Percentiles rank a stretch among this genome's conserved stretches.
phyloP scores from a whole-genome alignment of 2,113 vertebrate genomes.

The Todiramphus chloris region DNA sequence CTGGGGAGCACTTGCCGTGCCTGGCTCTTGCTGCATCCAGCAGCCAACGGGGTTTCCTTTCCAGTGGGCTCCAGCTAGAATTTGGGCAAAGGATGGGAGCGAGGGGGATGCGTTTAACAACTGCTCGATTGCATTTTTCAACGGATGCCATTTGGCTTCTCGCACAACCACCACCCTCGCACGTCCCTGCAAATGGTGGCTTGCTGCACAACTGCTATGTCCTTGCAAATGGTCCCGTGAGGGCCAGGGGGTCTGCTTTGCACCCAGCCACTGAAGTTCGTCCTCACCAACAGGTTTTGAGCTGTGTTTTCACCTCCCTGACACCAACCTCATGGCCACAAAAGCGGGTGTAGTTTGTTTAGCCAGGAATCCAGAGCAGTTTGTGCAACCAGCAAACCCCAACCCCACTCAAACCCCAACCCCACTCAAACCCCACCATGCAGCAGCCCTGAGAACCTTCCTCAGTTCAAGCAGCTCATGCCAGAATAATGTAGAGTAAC shows the following conservation, averaged over 20 bases:
- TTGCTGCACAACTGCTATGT: rapidly evolving
- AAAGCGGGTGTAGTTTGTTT: rapidly evolving
- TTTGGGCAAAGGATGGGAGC: neutral
- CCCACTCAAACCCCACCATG: neutral
- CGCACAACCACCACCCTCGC: neutral
- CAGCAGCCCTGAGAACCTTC: rapidly evolving
- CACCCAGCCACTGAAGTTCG: rapidly evolving
- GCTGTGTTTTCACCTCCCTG: neutral
- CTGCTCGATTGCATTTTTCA: neutral
- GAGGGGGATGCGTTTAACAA: neutral
- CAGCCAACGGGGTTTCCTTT: neutral
- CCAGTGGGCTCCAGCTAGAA: neutral
- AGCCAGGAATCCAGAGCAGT: neutral
- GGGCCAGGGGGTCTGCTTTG: neutral
- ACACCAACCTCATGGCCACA: neutral
- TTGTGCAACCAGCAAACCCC: neutral
- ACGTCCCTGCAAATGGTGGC: rapidly evolving
- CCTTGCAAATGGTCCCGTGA: rapidly evolving
- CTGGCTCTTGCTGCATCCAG: conserved; percentile 2
- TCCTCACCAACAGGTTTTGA: neutral
- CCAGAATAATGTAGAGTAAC: neutral
- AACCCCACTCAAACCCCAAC: neutral
- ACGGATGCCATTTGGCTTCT: neutral
- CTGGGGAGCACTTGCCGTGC: neutral
- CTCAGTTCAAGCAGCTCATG: neutral